Evolutionary conservation across 2,797 vertebrate species (phyloP), one percentile per base, ranked within the genome.

Genomic region (Nannoperca australis): DNA sequence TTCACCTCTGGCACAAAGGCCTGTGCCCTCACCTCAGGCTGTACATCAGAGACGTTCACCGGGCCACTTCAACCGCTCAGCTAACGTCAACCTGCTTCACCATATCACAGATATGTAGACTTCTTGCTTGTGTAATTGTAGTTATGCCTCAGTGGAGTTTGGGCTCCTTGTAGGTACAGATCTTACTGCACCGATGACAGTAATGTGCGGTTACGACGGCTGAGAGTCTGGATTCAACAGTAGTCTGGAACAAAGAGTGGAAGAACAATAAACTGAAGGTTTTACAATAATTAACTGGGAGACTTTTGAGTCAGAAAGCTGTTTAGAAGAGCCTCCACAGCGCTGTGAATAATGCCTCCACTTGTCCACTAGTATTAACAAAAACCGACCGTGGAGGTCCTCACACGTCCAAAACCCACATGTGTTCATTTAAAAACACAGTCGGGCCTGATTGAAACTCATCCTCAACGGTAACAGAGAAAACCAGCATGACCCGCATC

Each of bases 1-100:
- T 65, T 76, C 63, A 79, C 76, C 71, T 72, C 69, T 32, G 70
- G 49, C 64, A 71, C 54, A 38, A 0, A 36, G 22, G 72, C 51
- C 36, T 36, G 45, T 42, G 55, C 72, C 53, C 14, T 66, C 56
- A 61, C 72, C 42, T 55, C 42, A 58, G 15, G 62, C 59, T 69
- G 49, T 1, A 61, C 50, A 56, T 71, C 60, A 40, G 18, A 58
- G 53, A 36, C 12, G 58, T 58, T 36, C 30, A 18, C 22, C 20
- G 22, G 22, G 24, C 40, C 40, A 15, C n/a, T 61, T 50, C 32
- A 38, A 49, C 32, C 58, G 58, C 22, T 63, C 1, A 6, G 24
- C 51, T 36, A n/a, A 55, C 40, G 62, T 17, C 36, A 22, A 34
- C 36, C 32, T 20, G 32, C 38, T 60, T 36, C 30, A 53, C 20